A percentile compares a stretch with the other conserved stretches of the same genome.
These are phyloP conservation scores for Drosophila kanekoi DNA, from an alignment of 2,888 invertebrate genomes.

Conservation along the genomic window DNA sequence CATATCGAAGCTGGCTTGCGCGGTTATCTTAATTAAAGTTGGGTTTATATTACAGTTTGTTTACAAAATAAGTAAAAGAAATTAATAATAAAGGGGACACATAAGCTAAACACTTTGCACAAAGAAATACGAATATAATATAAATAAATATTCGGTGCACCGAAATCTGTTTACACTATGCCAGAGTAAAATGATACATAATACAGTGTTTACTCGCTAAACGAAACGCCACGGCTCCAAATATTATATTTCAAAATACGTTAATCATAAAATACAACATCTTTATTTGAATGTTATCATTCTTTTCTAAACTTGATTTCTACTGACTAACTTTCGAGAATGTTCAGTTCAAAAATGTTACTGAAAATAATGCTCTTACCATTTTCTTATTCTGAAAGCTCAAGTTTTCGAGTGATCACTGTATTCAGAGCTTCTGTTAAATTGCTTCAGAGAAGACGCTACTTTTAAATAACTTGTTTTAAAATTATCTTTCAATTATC, in stretches of 20 bases:
- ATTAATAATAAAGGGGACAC: slow-evolving; percentile 18
- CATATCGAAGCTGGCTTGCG: slow-evolving; percentile 85
- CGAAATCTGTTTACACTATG: slow-evolving; percentile 11
- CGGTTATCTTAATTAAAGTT: slow-evolving; percentile 77
- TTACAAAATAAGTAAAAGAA: slow-evolving; percentile 34
- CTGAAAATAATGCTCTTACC: too few relatives aligned
- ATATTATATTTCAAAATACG: too few relatives aligned
- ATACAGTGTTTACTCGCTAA: slow-evolving; percentile 5
- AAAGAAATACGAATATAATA: slow-evolving; percentile 4
- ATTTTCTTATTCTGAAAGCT: background rate
- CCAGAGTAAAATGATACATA: background rate
- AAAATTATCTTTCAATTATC: slow-evolving; percentile 15
- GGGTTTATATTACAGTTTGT: slow-evolving; percentile 47
- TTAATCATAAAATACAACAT: too few relatives aligned
- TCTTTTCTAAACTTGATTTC: too few relatives aligned
- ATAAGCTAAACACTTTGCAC: slow-evolving; percentile 12
- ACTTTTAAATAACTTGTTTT: slow-evolving; percentile 6
- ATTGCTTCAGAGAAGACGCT: background rate
- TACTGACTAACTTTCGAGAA: background rate
- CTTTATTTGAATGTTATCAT: too few relatives aligned
- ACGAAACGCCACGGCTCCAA: background rate
- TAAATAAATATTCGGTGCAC: slow-evolving; percentile 28
- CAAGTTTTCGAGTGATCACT: background rate
- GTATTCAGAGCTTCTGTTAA: background rate
- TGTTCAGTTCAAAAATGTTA: background rate